phyloP scores from a whole-genome alignment of 1,140 invertebrate species.

The Drosophila sulfurigaster region DNA sequence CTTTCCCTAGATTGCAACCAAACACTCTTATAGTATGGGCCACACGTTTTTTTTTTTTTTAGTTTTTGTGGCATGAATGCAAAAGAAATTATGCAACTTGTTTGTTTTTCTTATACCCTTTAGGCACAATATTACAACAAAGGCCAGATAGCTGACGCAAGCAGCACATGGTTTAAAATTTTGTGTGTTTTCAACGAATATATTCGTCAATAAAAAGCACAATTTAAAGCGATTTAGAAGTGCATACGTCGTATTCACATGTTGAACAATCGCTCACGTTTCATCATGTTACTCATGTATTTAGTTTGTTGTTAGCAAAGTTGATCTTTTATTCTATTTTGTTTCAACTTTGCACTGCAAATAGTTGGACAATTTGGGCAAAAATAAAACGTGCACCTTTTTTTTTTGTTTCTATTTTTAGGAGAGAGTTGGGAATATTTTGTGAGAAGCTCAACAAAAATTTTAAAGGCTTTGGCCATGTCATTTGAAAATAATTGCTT shows the following conservation, averaged over 20 bases:
- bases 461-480: conserved; percentile 44
- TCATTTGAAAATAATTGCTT: conserved; percentile 57
- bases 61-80: conserved; percentile 58
- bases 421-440: neutral
- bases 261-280: neutral
- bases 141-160: neutral
- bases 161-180: neutral
- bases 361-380: conserved; percentile 50
- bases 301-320: conserved; percentile 38
- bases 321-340: conserved; percentile 58
- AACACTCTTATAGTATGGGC: no score
- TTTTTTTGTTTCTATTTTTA: neutral
- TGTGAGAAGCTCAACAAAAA: conserved; percentile 44
- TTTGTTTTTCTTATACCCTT: conserved; percentile 45
- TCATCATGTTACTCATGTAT: neutral
- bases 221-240: neutral
- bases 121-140: neutral
- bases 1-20: conserved; percentile 5
- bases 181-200: no score
- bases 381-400: conserved; percentile 27
- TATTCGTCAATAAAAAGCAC: neutral
- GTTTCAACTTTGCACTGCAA: conserved; percentile 37
- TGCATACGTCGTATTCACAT: neutral
- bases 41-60: conserved; percentile 10
- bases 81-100: conserved; percentile 75